Evolutionary conservation across 2,888 invertebrate genomes (phyloP).

Genomic region (Bellardia bayeri): DNA sequence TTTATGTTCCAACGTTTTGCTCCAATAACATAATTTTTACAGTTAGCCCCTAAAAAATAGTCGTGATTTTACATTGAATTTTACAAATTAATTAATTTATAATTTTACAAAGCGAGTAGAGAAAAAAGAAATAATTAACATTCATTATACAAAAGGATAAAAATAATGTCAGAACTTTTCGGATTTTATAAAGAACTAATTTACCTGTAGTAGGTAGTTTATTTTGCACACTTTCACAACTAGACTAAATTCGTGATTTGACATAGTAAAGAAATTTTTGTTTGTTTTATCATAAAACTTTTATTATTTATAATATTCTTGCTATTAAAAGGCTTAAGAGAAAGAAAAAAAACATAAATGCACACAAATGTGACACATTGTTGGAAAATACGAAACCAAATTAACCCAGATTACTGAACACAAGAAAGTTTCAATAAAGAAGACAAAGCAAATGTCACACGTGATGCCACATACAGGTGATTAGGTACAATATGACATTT

Average conservation of each 20-base stretch:
- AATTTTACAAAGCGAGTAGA: neutral
- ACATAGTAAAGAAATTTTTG: conserved; percentile 7
- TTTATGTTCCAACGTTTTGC: neutral
- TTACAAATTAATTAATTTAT: neutral
- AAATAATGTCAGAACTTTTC: conserved; percentile 9
- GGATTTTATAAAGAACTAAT: conserved; percentile 16
- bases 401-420: conserved; percentile 6
- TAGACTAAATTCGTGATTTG: conserved; percentile 29
- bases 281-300: neutral
- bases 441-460: neutral
- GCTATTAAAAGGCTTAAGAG: neutral
- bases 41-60: neutral
- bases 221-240: neutral
- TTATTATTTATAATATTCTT: neutral
- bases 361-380: neutral
- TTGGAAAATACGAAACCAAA: neutral
- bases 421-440: neutral
- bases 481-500: too few species aligned
- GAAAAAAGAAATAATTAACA: neutral
- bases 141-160: conserved; percentile 2
- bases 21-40: conserved; percentile 17
- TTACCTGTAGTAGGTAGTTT: conserved; percentile 18
- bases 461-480: neutral
- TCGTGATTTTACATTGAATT: conserved; percentile 10
- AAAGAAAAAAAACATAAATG: neutral